Evolutionary conservation across 2,113 vertebrate genomes (phyloP), one percentile per base, ranked within the genome.

Genomic region (Ophiodon elongatus): DNA sequence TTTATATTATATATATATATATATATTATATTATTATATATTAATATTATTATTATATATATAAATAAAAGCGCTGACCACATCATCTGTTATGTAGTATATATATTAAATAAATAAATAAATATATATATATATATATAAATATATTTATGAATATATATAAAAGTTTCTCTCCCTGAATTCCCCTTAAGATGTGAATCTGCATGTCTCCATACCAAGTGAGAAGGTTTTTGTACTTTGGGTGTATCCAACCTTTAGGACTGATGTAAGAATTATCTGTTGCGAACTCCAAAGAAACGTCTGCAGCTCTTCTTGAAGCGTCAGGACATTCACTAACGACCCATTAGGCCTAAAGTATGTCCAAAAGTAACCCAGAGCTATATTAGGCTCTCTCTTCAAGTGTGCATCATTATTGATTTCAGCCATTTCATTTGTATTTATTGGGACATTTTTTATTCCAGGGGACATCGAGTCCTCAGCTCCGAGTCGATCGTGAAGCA

Each of bases 61-160:
- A n/a, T n/a, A n/a, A n/a, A n/a, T n/a, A n/a, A n/a, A n/a, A n/a
- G n/a, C n/a, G n/a, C n/a, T n/a, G n/a, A n/a, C n/a, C n/a, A n/a
- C n/a, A n/a, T n/a, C 37, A 80, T 59, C 73, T 83, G 79, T 86
- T 74, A 79, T 43, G 7, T 19, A 65, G 62, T 67, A 50, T 15
- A 47, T 25, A 56, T 57, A 10, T 41, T n/a, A n/a, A n/a, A n/a
- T n/a, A n/a, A n/a, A 41, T 41, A 41, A 10, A 41, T 41, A 10
- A 10, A 41, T 10, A 19, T 65, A 31, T 14, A 65, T 29, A 59
- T 9, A 54, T 11, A 68, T 43, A 68, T 23, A 39, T 21, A 72
- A 50, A 50, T 63, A 25, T 17, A 50, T 50, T 6, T 50, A 50
- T 52, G 6, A n/a, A n/a, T 52, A 52, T 19, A 43, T 43, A 43